These are phyloP conservation scores for Ibidorhyncha struthersii DNA, from an alignment of 2,113 vertebrate species.

Conservation along the genomic window DNA sequence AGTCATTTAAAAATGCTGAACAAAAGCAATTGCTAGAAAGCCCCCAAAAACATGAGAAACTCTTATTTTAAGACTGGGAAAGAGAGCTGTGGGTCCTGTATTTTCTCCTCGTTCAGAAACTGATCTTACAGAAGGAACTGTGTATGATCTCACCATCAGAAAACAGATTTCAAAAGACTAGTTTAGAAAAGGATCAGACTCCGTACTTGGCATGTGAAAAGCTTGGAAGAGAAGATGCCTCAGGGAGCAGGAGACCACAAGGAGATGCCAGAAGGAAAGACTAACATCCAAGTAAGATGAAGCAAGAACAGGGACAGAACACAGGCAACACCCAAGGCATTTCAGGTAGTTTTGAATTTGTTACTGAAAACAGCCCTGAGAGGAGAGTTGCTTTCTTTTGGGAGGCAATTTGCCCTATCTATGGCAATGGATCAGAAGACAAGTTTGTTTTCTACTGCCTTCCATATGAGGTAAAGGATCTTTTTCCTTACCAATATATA, in stretches of 20 bases:
- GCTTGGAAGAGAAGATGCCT: neutral
- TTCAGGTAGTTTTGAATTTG: neutral
- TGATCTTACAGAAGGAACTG: neutral
- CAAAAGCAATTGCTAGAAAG: neutral
- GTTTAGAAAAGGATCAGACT: neutral
- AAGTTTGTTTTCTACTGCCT: neutral
- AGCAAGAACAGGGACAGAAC: neutral
- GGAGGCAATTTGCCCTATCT: fast-evolving
- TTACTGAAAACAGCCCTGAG: neutral
- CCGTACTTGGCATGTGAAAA: neutral
- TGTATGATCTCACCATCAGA: neutral
- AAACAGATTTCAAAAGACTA: neutral
- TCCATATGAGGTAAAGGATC: fast-evolving
- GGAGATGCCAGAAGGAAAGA: neutral
- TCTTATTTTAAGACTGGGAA: neutral
- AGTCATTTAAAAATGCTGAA: neutral
- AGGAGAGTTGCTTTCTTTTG: neutral
- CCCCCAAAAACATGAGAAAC: neutral
- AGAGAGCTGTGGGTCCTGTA: neutral
- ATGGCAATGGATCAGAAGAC: neutral
- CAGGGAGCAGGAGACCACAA: neutral
- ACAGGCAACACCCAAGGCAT: neutral
- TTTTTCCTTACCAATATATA: neutral
- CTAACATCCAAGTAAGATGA: neutral
- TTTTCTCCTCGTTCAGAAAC: neutral